These are phyloP conservation scores for Litoditis marina DNA, from an alignment of 2,888 invertebrate genomes.

Conservation along the genomic window DNA sequence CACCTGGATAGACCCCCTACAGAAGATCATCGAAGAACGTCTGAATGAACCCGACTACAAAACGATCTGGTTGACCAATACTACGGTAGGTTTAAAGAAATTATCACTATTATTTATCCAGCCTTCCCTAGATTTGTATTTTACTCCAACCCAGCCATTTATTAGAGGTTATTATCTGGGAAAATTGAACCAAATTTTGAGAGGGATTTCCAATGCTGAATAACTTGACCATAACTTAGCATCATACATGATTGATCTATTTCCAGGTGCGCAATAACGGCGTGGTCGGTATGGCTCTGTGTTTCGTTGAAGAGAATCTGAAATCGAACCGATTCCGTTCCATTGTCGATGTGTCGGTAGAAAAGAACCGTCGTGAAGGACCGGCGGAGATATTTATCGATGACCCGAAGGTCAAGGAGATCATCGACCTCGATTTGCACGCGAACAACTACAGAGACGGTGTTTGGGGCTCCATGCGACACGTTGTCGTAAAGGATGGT, in stretches of 20 bases:
- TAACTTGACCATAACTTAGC: too few species aligned
- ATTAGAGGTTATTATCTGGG: too few species aligned
- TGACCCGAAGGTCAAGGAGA: slow-evolving; percentile 45
- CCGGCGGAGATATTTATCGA: slow-evolving; percentile 45
- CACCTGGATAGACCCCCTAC: slow-evolving; percentile 60
- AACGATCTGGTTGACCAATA: slow-evolving; percentile 68
- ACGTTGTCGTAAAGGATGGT: slow-evolving; percentile 72
- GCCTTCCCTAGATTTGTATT: too few species aligned
- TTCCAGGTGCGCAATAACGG: slow-evolving; percentile 75
- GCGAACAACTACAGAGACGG: slow-evolving; percentile 80
- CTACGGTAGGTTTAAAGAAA: too few species aligned
- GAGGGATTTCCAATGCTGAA: too few species aligned
- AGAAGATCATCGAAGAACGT: slow-evolving; percentile 69
- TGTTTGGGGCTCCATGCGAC: slow-evolving; percentile 82
- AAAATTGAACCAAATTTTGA: too few species aligned
- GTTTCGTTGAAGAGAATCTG: slow-evolving; percentile 68
- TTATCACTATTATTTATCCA: too few species aligned
- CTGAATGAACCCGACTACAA: slow-evolving; percentile 69
- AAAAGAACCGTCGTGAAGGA: slow-evolving; percentile 45
- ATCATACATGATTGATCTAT: too few species aligned
- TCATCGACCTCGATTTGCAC: slow-evolving; percentile 73
- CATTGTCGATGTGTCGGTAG: slow-evolving; percentile 56
- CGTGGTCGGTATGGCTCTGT: slow-evolving; percentile 82
- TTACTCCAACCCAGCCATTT: too few species aligned
- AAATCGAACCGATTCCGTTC: slow-evolving; percentile 60